phyloP scores from a whole-genome alignment of 2,797 vertebrate species.

The Phalloptychus januarius region DNA sequence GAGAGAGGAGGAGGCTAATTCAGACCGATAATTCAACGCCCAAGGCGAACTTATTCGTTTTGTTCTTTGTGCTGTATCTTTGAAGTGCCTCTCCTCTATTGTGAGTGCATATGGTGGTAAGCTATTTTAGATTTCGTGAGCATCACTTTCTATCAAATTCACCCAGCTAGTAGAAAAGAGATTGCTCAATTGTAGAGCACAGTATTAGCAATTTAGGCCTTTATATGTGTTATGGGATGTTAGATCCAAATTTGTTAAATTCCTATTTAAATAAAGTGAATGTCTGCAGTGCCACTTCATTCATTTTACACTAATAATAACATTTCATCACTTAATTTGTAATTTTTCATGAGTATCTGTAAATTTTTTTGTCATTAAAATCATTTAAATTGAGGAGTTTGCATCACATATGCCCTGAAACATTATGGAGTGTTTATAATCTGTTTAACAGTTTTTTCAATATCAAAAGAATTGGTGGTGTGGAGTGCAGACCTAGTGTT shows the following conservation, averaged over 20 bases:
- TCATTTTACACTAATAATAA: neutral
- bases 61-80: conserved; percentile 50
- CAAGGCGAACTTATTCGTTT: conserved; percentile 59
- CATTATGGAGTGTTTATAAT: neutral
- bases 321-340: neutral
- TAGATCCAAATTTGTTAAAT: neutral
- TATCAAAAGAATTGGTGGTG: neutral
- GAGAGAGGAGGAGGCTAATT: conserved; percentile 61
- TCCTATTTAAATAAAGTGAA: neutral
- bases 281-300: neutral
- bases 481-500: neutral
- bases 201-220: conserved; percentile 6
- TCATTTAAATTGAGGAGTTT: neutral
- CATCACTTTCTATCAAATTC: conserved; percentile 42
- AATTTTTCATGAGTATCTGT: neutral
- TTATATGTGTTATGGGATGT: conserved; percentile 10
- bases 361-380: neutral
- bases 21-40: conserved; percentile 61
- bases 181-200: conserved; percentile 23
- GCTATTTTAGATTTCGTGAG: conserved; percentile 56
- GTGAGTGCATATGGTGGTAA: conserved; percentile 56
- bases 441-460: neutral
- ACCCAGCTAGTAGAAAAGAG: conserved; percentile 23
- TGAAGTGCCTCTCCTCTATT: conserved; percentile 63
- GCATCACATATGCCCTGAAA: neutral